Conservation (phyloP, 2,797 vertebrate genomes). For the Clarias laeviceps region DNA sequence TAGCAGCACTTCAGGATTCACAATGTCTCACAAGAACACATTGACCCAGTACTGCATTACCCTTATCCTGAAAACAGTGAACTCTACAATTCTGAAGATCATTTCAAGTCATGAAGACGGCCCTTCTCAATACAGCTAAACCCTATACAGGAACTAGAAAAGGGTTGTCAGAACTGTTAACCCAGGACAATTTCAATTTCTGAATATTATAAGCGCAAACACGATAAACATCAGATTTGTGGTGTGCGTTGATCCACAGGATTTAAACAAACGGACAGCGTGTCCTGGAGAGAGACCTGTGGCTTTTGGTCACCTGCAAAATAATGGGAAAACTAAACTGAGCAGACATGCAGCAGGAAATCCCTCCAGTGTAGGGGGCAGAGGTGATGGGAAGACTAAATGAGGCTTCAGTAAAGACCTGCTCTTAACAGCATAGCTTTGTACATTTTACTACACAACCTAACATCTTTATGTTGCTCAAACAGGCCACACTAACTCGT, state of each 20-base stretch:
- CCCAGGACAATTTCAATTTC: neutral
- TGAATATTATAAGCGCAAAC: neutral
- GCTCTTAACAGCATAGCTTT: neutral
- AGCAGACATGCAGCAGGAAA: conserved; percentile 47
- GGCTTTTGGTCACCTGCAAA: conserved; percentile 18
- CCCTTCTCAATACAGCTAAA: neutral
- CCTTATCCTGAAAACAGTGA: conserved; percentile 11
- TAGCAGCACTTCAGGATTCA: conserved; percentile 23
- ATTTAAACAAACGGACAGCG: conserved; percentile 13
- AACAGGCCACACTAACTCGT: neutral
- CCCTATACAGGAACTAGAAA: no score
- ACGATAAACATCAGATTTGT: neutral
- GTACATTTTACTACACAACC: neutral
- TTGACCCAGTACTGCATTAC: conserved; percentile 31
- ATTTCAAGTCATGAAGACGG: neutral
- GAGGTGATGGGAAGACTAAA: conserved; percentile 23
- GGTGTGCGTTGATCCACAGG: neutral
- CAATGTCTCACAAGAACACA: conserved; percentile 34
- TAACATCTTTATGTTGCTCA: neutral
- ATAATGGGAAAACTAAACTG: conserved; percentile 41
- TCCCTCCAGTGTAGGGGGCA: conserved; percentile 36
- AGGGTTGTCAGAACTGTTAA: neutral
- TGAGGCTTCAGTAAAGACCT: neutral
- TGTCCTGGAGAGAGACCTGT: conserved; percentile 8
- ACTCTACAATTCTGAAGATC: neutral